Base-by-base conservation (phyloP, 2,888 invertebrate species). In the Lithophane ornitopus region DNA sequence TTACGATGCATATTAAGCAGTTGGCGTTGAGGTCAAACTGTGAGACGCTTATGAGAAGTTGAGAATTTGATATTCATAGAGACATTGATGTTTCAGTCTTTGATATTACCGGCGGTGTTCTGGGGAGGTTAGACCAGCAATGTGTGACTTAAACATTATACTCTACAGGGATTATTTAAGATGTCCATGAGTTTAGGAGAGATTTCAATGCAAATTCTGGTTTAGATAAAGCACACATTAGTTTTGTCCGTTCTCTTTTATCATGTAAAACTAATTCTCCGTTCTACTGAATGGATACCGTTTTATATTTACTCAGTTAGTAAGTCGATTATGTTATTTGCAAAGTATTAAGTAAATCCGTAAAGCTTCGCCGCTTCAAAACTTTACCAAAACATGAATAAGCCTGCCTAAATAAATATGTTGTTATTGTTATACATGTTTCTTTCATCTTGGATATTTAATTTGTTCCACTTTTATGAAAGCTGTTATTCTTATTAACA, bases 1-100 rank as follows among this genome's bases (percentile, higher is more conserved):
- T 82, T 79, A 79, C 65, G 72, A 81, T 86, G 88, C 88, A 89
- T 91, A 90, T 87, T 90, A 88, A 89, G 80, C 73, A 85, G 86
- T 66, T 68, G 58, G 74, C 58, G 74, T 78, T 68, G 75, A 72
- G 68, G 79, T 76, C 71, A 69, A 70, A 62, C 73, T 80, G 28
- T 58, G 74, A 59, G 28, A 61, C 41, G 46, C 3, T 75, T 74
- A 56, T 56, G 46, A 58, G 61, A 39, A 63, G 61, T 61, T 73
- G 2, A 34, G 59, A 39, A 67, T 86, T 76, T 74, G 54, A 59
- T 68, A 84, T 84, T 74, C 76, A 81, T 86, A 58, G 70, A 58
- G 44, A 77, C 61, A 75, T 82, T 49, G 65, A 80, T 76, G 66
- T 71, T 82, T 62, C 28, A 85, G 65, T 28, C 63, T 66, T 71